A percentile compares a stretch with the other conserved stretches of the same genome.
Conservation (phyloP, 2,113 vertebrate species). For the Nestor notabilis region DNA sequence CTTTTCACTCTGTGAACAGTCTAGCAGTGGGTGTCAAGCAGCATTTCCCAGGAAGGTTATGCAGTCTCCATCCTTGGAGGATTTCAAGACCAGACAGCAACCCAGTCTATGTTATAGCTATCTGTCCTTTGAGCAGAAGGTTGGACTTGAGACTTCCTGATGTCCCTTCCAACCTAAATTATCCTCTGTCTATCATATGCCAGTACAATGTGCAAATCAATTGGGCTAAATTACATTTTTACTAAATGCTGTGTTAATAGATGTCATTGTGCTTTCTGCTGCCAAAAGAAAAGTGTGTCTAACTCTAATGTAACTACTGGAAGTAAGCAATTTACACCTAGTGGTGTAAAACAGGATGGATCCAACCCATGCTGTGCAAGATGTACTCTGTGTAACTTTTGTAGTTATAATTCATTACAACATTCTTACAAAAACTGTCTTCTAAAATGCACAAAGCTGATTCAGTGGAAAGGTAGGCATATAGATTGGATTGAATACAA, state of each 20-base stretch:
- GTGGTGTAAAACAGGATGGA: neutral
- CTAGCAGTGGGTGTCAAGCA: neutral
- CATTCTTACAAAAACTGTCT: neutral
- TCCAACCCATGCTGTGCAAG: neutral
- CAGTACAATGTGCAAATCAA: neutral
- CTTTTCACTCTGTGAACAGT: neutral
- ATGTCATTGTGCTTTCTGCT: neutral
- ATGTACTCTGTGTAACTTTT: neutral
- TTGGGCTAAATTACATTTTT: neutral
- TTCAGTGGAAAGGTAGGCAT: neutral
- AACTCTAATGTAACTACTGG: neutral
- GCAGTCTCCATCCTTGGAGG: neutral
- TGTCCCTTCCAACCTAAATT: neutral
- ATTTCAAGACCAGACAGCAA: neutral
- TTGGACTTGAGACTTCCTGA: neutral
- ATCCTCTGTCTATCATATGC: neutral
- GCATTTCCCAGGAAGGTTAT: neutral
- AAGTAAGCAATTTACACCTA: neutral
- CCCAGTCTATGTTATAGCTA: neutral
- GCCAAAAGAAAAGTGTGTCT: neutral
- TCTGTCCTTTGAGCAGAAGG: neutral
- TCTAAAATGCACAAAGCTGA: neutral
- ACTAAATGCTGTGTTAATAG: neutral
- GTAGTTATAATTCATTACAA: neutral
- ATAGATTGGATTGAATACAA: neutral